Percentiles rank a stretch among this genome's conserved stretches.
Conservation (phyloP, 2,797 vertebrate species). For the Onychomys arenicola region DNA sequence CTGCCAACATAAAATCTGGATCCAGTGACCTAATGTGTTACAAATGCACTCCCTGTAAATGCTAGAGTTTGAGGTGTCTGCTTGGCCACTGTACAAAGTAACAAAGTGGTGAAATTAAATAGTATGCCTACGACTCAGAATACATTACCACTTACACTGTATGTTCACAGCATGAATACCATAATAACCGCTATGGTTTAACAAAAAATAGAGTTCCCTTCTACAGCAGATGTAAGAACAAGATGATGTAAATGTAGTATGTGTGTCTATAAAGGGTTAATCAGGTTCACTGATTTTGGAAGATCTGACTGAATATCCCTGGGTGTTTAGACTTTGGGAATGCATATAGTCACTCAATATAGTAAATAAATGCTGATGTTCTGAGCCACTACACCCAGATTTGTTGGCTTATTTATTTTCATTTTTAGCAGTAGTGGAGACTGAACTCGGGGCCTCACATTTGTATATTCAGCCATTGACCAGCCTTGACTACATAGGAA, state of each 20-base stretch:
- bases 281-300: slow-evolving; percentile 27
- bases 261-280: slow-evolving; percentile 76
- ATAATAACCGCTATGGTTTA: slow-evolving; percentile 82
- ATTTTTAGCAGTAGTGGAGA: not conserved
- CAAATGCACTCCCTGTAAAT: slow-evolving; percentile 75
- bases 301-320: slow-evolving; percentile 17
- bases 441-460: not conserved
- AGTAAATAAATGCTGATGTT: slow-evolving; percentile 78
- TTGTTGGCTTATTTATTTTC: not conserved
- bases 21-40: slow-evolving; percentile 84
- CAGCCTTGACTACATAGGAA: not conserved
- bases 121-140: slow-evolving; percentile 83
- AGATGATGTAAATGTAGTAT: slow-evolving; percentile 77
- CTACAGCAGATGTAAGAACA: slow-evolving; percentile 87
- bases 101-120: slow-evolving; percentile 83
- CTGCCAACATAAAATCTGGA: slow-evolving; percentile 86
- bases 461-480: not conserved
- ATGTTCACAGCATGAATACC: slow-evolving; percentile 88
- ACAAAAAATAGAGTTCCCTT: slow-evolving; percentile 75
- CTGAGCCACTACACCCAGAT: not conserved
- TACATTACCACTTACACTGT: slow-evolving; percentile 87
- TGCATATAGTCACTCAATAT: slow-evolving; percentile 15
- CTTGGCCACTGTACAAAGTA: slow-evolving; percentile 80
- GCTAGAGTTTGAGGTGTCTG: slow-evolving; percentile 76
- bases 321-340: slow-evolving; percentile 75